Base-by-base conservation (phyloP, 2,797 vertebrate species). In the Cephalopachus bancanus region DNA sequence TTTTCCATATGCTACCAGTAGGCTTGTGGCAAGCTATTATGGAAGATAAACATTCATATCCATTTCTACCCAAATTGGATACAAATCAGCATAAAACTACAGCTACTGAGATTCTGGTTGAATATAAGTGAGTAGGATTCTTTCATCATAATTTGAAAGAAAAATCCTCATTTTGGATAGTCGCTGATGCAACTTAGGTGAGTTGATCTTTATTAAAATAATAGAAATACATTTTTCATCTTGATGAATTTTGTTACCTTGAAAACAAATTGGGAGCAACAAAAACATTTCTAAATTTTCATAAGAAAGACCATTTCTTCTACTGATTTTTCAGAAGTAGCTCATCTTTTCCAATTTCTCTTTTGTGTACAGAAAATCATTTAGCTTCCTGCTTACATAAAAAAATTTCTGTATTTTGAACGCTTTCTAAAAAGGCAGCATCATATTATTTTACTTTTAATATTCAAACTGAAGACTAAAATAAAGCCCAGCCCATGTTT, bases 311-410 rank as follows among this genome's bases (percentile, higher is more conserved):
- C 79, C 79, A 91, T 97, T 98, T 97, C 67, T 97, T 26, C 67
- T 96, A 59, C 37, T 51, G 65, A 83, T 94, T 97, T 44, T 96
- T 95, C 67, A 94, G 64, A 92, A 74, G 60, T 65, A 33, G 74
- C 62, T 97, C 83, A 17, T 76, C 59, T 97, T 98, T 98, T 96
- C 53, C 84, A 95, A 84, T 97, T 97, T 97, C 55, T 93, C 93
- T 95, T 96, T 85, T 95, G 64, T 97, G 10, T 86, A 81, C 86
- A 90, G 92, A 95, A 97, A 96, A 64, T n/a, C 26, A 94, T 74
- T 80, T 90, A 80, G 71, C 30, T 22, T 76, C 80, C 51, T 97
- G 89, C 60, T 97, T 72, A 57, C 5, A 90, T 44, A 95, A 96
- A 97, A 98, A 20, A 93, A 97, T 98, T 96, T 86, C 86, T 83